Evolutionary conservation across 2,888 invertebrate species (phyloP).

Genomic region (Leucophenga maculata): DNA sequence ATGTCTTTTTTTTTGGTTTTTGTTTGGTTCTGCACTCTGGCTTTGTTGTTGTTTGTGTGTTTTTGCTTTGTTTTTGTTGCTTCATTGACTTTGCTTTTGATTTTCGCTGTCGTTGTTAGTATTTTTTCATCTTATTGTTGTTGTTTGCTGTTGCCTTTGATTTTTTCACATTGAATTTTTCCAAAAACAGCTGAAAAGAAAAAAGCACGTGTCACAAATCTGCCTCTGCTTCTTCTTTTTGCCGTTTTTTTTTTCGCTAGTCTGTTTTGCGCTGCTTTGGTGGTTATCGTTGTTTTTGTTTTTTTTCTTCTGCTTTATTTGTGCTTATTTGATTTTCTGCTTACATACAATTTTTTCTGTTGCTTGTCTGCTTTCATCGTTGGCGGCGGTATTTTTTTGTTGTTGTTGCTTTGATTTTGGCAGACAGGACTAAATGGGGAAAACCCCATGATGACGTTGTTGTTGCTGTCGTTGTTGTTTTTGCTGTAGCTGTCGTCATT

Average conservation of each 20-base stretch:
- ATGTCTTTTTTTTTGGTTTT: slow-evolving; percentile 8
- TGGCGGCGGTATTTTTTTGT: slow-evolving; percentile 33
- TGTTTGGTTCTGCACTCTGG: slow-evolving; percentile 16
- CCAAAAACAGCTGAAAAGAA: slow-evolving; percentile 67
- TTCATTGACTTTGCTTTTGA: slow-evolving; percentile 22
- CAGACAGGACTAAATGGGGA: slow-evolving; percentile 61
- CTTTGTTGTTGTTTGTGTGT: slow-evolving; percentile 22
- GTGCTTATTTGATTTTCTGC: slow-evolving; percentile 32
- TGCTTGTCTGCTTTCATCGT: slow-evolving; percentile 49
- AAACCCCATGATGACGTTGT: slow-evolving; percentile 49
- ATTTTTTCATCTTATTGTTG: slow-evolving; percentile 49
- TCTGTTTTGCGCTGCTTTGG: slow-evolving; percentile 27
- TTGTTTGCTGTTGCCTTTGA: slow-evolving; percentile 43
- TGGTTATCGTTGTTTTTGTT: slow-evolving; percentile 46
- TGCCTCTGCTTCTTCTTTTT: background rate
- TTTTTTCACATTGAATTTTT: slow-evolving; percentile 56
- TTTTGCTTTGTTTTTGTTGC: slow-evolving; percentile 9
- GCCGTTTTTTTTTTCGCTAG: slow-evolving; percentile 33
- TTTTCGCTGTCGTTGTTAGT: slow-evolving; percentile 34
- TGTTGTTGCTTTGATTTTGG: slow-evolving; percentile 39
- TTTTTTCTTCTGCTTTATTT: slow-evolving; percentile 42
- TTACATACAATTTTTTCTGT: slow-evolving; percentile 18
- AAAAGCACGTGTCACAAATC: slow-evolving; percentile 70
- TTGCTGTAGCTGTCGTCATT: slow-evolving; percentile 25
- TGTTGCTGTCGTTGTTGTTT: slow-evolving; percentile 30